Conservation (phyloP, 2,797 vertebrate species). For the Crypturellus tataupa region DNA sequence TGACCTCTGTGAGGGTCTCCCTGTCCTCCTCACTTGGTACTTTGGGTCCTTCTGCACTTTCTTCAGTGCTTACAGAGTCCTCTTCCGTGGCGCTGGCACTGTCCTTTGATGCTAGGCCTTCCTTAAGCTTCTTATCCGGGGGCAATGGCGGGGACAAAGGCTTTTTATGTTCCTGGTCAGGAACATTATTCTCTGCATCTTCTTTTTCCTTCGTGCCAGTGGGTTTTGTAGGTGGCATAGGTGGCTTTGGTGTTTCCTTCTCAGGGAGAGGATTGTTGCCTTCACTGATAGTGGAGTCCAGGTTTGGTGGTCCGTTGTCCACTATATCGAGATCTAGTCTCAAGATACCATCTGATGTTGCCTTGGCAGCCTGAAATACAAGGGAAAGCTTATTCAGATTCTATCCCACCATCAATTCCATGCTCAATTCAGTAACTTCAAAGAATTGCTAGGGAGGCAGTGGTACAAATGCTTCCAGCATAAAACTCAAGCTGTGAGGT, state of each 20-base stretch:
- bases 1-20: not conserved
- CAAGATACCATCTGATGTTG: slow-evolving; percentile 88
- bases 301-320: slow-evolving; percentile 80
- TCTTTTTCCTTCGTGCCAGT: slow-evolving; percentile 44
- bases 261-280: slow-evolving; percentile 29
- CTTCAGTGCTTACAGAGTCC: slow-evolving; percentile 6
- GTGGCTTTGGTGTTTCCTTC: slow-evolving; percentile 76
- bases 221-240: slow-evolving; percentile 82
- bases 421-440: not conserved
- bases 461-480: not conserved
- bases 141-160: slow-evolving; percentile 74
- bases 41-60: slow-evolving; percentile 28
- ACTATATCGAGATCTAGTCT: slow-evolving; percentile 89
- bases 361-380: slow-evolving; percentile 84
- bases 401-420: not conserved
- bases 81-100: slow-evolving; percentile 8
- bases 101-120: slow-evolving; percentile 26
- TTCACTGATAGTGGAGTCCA: slow-evolving; percentile 42
- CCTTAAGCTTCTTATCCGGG: slow-evolving; percentile 78
- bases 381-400: not conserved
- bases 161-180: slow-evolving; percentile 49
- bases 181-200: slow-evolving; percentile 17
- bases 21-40: slow-evolving; percentile 45
- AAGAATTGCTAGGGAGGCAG: not conserved
- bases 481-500: not conserved